Conservation (phyloP, 30 jellyfish, hydroid and myxozoan species). For the Rhopilema esculentum region DNA sequence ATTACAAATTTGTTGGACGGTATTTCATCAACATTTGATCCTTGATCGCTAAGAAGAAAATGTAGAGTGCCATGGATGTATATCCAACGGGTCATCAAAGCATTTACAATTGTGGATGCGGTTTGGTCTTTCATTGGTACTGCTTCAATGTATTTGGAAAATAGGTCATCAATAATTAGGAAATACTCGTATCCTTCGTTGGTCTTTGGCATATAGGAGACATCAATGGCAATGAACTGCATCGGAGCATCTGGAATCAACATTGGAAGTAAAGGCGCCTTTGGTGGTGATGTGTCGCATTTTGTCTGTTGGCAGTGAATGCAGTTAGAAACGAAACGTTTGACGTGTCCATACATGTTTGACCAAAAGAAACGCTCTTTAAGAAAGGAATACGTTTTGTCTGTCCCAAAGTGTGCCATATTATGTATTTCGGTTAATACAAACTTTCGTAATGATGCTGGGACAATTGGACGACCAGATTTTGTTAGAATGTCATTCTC, state of each 20-base stretch:
- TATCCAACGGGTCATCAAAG: constrained; percentile 15
- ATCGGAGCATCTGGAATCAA: constrained; percentile 61
- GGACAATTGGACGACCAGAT: constrained; percentile 62
- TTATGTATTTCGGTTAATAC: constrained; percentile 29
- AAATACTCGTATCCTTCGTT: constrained; percentile 21
- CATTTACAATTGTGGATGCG: constrained; percentile 13
- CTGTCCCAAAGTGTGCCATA: constrained; percentile 26
- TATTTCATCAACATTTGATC: constrained; percentile 54
- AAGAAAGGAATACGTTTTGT: not conserved
- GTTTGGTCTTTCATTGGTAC: constrained; percentile 16
- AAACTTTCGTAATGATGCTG: constrained; percentile 30
- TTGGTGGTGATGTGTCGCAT: constrained; percentile 52
- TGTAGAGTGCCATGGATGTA: constrained; percentile 12
- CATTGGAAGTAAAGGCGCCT: constrained; percentile 60
- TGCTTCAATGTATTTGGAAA: not conserved
- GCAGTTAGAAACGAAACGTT: constrained; percentile 10
- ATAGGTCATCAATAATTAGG: constrained; percentile 22
- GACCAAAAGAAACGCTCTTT: constrained; percentile 59
- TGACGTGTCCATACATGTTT: constrained; percentile 39
- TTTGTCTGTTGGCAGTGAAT: constrained; percentile 44
- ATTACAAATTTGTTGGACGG: constrained; percentile 32
- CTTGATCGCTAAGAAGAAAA: constrained; percentile 10
- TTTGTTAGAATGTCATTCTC: constrained; percentile 54
- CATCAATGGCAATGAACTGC: constrained; percentile 50
- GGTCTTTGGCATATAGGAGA: constrained; percentile 35